A percentile compares a stretch with the other conserved stretches of the same genome.
Conservation (phyloP, 2,113 vertebrate species). For the Aphyosemion australe region DNA sequence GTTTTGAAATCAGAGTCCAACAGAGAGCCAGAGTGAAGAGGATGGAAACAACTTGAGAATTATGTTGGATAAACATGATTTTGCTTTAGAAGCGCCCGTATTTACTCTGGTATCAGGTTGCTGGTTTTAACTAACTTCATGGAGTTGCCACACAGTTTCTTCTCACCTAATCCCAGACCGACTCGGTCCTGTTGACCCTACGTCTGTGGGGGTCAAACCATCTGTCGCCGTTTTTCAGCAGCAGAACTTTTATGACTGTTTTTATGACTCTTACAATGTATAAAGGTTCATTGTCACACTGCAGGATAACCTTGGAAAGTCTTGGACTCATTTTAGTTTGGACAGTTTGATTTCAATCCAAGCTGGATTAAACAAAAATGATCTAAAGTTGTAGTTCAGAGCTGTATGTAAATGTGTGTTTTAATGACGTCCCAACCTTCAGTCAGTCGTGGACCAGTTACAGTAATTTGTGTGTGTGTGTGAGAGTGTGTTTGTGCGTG, state of each 20-base stretch:
- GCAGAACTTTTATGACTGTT: conserved; percentile 6
- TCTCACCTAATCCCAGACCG: not conserved
- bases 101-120: too few species aligned
- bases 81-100: not conserved
- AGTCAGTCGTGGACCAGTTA: too few species aligned
- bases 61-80: too few species aligned
- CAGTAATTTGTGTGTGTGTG: too few species aligned
- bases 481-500: not conserved
- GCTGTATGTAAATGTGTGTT: too few species aligned
- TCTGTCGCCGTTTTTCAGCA: not conserved
- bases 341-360: too few species aligned
- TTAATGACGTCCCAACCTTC: too few species aligned
- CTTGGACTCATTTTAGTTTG: not conserved
- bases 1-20: too few species aligned
- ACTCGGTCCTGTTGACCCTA: not conserved
- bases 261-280: not conserved
- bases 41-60: too few species aligned
- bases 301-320: not conserved
- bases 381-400: too few species aligned
- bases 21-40: too few species aligned
- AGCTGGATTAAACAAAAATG: too few species aligned
- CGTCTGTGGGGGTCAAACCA: not conserved
- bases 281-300: not conserved
- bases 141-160: not conserved
- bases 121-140: not conserved